Conservation (phyloP, 2,113 vertebrate genomes). For the Calypte anna region DNA sequence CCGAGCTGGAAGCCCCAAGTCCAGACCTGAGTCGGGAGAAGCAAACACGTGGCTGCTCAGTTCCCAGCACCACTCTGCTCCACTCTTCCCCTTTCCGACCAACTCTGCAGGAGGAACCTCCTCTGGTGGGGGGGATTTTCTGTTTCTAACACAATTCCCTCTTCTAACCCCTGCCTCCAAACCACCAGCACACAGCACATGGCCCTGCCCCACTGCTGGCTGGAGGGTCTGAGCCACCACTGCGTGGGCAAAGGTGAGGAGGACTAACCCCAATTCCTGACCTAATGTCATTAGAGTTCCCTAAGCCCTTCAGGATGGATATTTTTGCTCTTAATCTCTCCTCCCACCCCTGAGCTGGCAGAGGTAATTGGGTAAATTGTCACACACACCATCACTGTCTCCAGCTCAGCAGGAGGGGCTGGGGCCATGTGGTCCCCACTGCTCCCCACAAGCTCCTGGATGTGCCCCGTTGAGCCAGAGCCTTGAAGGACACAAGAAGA, state of each 20-base stretch:
- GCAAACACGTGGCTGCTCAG: rapidly evolving
- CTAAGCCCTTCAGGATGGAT: constrained; percentile 37
- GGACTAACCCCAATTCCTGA: constrained; percentile 35
- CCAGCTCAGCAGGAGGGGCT: not conserved
- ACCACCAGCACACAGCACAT: rapidly evolving
- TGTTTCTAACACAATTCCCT: not conserved
- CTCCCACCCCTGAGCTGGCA: not conserved
- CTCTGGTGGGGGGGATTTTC: not conserved
- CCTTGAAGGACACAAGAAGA: not conserved
- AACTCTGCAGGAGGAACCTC: not conserved
- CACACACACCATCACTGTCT: rapidly evolving
- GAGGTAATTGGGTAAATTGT: not conserved
- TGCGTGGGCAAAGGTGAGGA: not conserved
- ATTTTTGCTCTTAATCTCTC: constrained; percentile 50
- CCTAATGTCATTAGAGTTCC: constrained; percentile 34
- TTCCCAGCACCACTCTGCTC: not conserved
- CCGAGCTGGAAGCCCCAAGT: not conserved
- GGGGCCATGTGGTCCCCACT: rapidly evolving
- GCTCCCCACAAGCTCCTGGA: rapidly evolving
- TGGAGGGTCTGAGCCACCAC: not conserved
- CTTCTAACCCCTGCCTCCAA: not conserved
- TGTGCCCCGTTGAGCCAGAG: not conserved
- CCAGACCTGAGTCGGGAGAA: not conserved
- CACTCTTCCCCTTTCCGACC: not conserved
- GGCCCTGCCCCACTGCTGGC: rapidly evolving